phyloP scores from a whole-genome alignment of 2,888 invertebrate species.

The Apodemia mormo region DNA sequence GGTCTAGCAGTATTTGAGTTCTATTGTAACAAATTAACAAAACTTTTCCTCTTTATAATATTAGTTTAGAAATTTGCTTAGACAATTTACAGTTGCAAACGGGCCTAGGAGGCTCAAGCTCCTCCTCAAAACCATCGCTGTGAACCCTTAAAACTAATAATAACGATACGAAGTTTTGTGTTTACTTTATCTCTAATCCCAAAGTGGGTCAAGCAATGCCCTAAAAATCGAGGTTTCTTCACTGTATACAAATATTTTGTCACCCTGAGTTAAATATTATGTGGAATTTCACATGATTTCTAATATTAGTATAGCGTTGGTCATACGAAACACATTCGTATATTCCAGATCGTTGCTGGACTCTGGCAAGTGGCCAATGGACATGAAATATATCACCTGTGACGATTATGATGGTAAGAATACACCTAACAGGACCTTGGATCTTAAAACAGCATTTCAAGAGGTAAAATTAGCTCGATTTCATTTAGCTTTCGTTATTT shows the following conservation, averaged over 20 bases:
- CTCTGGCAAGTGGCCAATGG: slow-evolving; percentile 87
- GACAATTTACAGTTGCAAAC: too few relatives aligned
- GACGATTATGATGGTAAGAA: slow-evolving; percentile 90
- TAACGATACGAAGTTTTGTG: too few relatives aligned
- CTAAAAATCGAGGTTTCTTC: not conserved
- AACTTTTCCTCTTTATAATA: too few relatives aligned
- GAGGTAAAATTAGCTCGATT: slow-evolving; percentile 28
- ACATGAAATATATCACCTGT: slow-evolving; percentile 88
- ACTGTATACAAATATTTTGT: not conserved
- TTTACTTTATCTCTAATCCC: too few relatives aligned
- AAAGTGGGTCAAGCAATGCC: too few relatives aligned
- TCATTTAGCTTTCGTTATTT: not conserved
- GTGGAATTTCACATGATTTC: slow-evolving; percentile 58
- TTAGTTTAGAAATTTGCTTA: too few relatives aligned
- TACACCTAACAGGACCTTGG: slow-evolving; percentile 87
- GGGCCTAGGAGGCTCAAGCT: too few relatives aligned
- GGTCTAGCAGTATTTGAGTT: too few relatives aligned
- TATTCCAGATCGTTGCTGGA: slow-evolving; percentile 85
- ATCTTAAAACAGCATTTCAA: slow-evolving; percentile 84
- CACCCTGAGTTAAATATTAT: slow-evolving; percentile 52
- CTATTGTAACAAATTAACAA: too few relatives aligned
- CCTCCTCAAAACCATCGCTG: too few relatives aligned
- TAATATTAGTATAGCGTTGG: slow-evolving; percentile 8
- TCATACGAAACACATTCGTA: slow-evolving; percentile 33
- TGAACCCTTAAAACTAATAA: too few relatives aligned